Evolutionary conservation across 2,888 invertebrate genomes (phyloP).

Genomic region (Caenorhabditis afra): DNA sequence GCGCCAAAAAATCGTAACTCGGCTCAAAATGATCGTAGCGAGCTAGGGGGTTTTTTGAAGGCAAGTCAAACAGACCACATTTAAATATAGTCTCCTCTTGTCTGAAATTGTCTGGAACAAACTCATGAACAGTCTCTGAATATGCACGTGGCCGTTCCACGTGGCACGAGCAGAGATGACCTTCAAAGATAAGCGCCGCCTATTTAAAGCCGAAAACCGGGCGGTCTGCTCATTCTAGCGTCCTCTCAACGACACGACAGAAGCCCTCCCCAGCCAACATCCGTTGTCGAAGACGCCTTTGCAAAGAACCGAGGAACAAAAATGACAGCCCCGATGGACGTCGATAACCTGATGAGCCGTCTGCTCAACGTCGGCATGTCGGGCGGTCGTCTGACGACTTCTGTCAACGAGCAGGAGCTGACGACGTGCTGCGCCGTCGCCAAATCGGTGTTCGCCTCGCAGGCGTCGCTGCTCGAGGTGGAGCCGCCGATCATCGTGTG

Average conservation of each 20-base stretch:
- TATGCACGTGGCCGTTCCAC: too few species aligned
- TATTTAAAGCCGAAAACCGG: too few species aligned
- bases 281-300: slow-evolving; percentile 21
- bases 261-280: slow-evolving; percentile 33
- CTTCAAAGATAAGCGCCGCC: too few species aligned
- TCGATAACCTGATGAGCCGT: slow-evolving; percentile 64
- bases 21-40: too few species aligned
- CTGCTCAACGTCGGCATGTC: slow-evolving; percentile 66
- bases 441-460: slow-evolving; percentile 70
- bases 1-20: too few species aligned
- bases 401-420: slow-evolving; percentile 68
- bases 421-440: slow-evolving; percentile 65
- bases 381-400: slow-evolving; percentile 63
- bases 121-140: too few species aligned
- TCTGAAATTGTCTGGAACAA: too few species aligned
- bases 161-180: too few species aligned
- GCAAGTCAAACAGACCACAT: too few species aligned
- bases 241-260: slow-evolving; percentile 45
- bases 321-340: slow-evolving; percentile 50
- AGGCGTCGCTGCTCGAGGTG: slow-evolving; percentile 72
- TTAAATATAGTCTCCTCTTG: too few species aligned
- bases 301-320: slow-evolving; percentile 22
- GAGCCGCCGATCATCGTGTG: slow-evolving; percentile 76
- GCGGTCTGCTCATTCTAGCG: too few species aligned
- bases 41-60: too few species aligned